These are phyloP conservation scores for Amia ocellicauda DNA, from an alignment of 2,113 vertebrate species.

Conservation along the genomic window DNA sequence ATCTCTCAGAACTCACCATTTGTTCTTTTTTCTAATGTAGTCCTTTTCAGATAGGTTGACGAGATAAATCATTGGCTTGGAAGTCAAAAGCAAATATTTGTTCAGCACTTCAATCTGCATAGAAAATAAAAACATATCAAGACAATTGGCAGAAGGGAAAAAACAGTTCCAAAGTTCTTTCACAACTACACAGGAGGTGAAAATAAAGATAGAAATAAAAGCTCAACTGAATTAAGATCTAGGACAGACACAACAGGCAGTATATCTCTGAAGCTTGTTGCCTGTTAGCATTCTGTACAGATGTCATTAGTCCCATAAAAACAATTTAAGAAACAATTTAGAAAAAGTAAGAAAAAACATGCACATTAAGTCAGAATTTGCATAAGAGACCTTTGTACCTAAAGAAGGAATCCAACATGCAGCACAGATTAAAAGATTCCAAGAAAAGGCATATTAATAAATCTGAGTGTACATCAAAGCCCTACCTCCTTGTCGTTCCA, in stretches of 20 bases:
- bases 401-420: constrained; percentile 44
- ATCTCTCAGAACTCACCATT: constrained; percentile 73
- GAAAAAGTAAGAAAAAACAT: constrained; percentile 39
- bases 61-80: constrained; percentile 98
- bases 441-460: constrained; percentile 45
- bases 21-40: constrained; percentile 98
- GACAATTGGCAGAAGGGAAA: constrained; percentile 16
- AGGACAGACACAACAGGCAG: constrained; percentile 46
- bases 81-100: constrained; percentile 95
- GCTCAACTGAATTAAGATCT: constrained; percentile 49
- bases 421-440: constrained; percentile 45
- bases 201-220: constrained; percentile 30
- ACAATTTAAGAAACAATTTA: constrained; percentile 38
- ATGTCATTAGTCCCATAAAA: constrained; percentile 56
- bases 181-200: constrained; percentile 39
- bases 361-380: constrained; percentile 47
- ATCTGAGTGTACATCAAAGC: constrained; percentile 59
- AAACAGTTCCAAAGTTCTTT: constrained; percentile 46
- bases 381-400: constrained; percentile 40
- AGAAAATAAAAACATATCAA: constrained; percentile 28
- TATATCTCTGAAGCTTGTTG: constrained; percentile 47
- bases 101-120: constrained; percentile 93
- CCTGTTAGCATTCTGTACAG: constrained; percentile 55
- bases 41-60: constrained; percentile 96
- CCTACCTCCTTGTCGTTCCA: constrained; percentile 95